A percentile compares a stretch with the other conserved stretches of the same genome.
Evolutionary conservation across 2,113 vertebrate genomes (phyloP).

Genomic region (Malaclemys terrapin): DNA sequence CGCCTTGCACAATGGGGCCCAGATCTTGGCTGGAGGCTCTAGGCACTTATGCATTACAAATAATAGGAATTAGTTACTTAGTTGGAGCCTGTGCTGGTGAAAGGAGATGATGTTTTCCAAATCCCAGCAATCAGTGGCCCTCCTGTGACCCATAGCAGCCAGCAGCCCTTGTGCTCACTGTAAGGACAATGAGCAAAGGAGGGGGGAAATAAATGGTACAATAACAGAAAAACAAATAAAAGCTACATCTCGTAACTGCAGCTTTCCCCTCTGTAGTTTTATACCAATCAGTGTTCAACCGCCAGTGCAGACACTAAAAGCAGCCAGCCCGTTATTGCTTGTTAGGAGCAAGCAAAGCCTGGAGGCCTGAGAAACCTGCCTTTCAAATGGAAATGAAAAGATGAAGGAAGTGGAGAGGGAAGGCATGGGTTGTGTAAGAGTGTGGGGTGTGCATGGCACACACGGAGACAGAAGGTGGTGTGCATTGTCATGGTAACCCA

Average conservation of each 20-base stretch:
- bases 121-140: not conserved
- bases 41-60: not conserved
- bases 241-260: not conserved
- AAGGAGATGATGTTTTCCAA: not conserved
- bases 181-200: accelerated
- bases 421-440: not conserved
- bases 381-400: not conserved
- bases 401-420: not conserved
- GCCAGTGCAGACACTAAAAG: not conserved
- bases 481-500: constrained; percentile 68
- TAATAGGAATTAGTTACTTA: not conserved
- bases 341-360: not conserved
- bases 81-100: not conserved
- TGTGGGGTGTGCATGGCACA: not conserved
- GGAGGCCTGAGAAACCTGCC: not conserved
- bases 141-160: not conserved
- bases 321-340: not conserved
- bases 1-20: accelerated
- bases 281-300: not conserved
- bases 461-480: constrained; percentile 17
- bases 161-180: not conserved
- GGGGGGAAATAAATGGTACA: accelerated
- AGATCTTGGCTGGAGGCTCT: accelerated
- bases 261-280: not conserved
- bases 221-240: not conserved